These are phyloP conservation scores for Chymomyza fuscimana DNA, from an alignment of 2,888 invertebrate species.

Conservation along the genomic window DNA sequence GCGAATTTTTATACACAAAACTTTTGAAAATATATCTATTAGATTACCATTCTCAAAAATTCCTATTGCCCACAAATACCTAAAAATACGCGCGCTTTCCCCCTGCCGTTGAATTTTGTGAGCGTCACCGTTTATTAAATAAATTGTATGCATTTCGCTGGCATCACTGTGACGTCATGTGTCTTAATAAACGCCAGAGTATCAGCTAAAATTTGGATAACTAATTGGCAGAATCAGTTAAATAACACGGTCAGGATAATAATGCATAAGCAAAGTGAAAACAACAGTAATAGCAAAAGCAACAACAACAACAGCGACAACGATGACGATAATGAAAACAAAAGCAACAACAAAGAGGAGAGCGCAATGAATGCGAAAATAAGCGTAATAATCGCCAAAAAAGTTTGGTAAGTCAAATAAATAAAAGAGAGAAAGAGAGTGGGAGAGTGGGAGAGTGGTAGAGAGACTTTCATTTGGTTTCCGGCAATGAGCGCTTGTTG, in stretches of 20 bases:
- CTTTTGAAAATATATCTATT: too few relatives aligned
- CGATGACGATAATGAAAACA: neutral
- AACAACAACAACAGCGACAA: constrained; percentile 25
- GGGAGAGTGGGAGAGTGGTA: too few relatives aligned
- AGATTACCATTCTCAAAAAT: too few relatives aligned
- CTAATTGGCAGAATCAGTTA: constrained; percentile 51
- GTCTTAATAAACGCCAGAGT: neutral
- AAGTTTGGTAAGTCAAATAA: neutral
- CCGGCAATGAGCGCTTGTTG: constrained; percentile 10
- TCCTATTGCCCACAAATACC: too few relatives aligned
- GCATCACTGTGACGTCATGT: neutral
- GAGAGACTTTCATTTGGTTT: constrained; percentile 11
- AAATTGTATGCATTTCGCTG: neutral
- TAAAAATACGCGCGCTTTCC: too few relatives aligned
- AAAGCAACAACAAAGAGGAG: too few relatives aligned
- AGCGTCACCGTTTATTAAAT: neutral
- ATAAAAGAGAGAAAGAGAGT: neutral
- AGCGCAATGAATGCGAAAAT: constrained; percentile 7
- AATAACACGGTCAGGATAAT: constrained; percentile 31
- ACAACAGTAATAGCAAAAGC: neutral
- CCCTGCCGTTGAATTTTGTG: too few relatives aligned
- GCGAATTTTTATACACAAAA: too few relatives aligned
- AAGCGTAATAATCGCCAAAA: constrained; percentile 32
- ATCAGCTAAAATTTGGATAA: constrained; percentile 68
- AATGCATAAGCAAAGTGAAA: constrained; percentile 3